Conservation (phyloP, 2,797 vertebrate species). For the Agapornis canus region DNA sequence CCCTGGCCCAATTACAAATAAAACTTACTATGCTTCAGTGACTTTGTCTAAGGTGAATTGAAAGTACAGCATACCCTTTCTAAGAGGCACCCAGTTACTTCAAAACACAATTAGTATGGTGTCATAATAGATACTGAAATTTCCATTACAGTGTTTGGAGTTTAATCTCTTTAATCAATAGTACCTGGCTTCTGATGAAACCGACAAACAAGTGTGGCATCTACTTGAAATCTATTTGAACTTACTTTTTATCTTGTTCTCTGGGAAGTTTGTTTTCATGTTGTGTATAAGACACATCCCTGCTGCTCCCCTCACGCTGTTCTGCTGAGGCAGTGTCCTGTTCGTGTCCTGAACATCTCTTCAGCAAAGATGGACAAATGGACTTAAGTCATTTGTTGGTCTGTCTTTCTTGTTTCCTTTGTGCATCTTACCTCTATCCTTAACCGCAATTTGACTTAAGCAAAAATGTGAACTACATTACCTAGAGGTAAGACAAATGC, state of each 20-base stretch:
- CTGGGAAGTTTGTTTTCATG: neutral
- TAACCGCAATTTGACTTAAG: neutral
- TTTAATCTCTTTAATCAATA: neutral
- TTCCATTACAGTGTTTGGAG: neutral
- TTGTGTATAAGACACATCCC: neutral
- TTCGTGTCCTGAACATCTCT: neutral
- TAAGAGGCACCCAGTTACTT: neutral
- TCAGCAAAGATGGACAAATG: neutral
- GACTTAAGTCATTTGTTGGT: neutral
- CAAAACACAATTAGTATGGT: neutral
- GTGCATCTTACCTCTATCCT: neutral
- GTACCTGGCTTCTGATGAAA: neutral
- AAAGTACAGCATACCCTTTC: neutral
- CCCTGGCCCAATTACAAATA: neutral
- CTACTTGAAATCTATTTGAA: neutral
- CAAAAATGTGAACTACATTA: neutral
- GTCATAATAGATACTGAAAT: neutral
- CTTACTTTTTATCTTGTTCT: neutral
- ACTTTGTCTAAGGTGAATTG: slow-evolving; percentile 7
- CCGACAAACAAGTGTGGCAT: neutral
- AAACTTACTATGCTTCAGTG: slow-evolving; percentile 50
- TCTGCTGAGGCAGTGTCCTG: neutral
- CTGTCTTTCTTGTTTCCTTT: neutral
- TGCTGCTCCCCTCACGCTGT: rapidly evolving
- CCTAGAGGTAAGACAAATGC: neutral